A percentile compares a stretch with the other conserved stretches of the same genome.
Evolutionary conservation across 1,140 invertebrate genomes (phyloP).

Genomic region (Megathymus violae): DNA sequence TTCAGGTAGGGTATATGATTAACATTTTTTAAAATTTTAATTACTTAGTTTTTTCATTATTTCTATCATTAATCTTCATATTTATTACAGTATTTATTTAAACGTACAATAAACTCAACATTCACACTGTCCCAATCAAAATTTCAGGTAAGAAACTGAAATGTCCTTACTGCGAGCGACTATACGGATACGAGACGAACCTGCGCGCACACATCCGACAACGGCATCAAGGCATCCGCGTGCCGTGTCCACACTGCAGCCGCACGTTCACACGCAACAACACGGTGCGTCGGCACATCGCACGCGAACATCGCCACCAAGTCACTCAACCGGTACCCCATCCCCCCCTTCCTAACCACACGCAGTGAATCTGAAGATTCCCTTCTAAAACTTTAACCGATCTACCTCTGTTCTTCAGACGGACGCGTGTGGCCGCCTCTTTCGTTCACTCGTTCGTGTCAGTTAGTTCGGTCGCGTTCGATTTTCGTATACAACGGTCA

Average conservation of each 20-base stretch:
- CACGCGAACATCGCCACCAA: slow-evolving; percentile 92
- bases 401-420: slow-evolving; percentile 70
- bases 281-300: slow-evolving; percentile 94
- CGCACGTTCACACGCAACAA: slow-evolving; percentile 96
- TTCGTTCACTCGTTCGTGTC: slow-evolving; percentile 8
- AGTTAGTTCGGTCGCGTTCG: slow-evolving; percentile 17
- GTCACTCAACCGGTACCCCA: slow-evolving; percentile 87
- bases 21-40: too few species aligned
- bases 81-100: too few species aligned
- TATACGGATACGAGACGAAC: slow-evolving; percentile 97
- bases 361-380: slow-evolving; percentile 77
- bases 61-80: too few species aligned
- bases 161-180: slow-evolving; percentile 94
- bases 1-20: too few species aligned
- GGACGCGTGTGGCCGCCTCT: slow-evolving; percentile 45
- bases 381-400: slow-evolving; percentile 54
- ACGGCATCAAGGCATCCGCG: slow-evolving; percentile 94
- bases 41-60: too few species aligned
- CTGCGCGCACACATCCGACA: slow-evolving; percentile 94
- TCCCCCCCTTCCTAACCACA: slow-evolving; percentile 83
- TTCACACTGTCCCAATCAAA: slow-evolving; percentile 6
- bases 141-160: slow-evolving; percentile 93
- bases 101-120: too few species aligned
- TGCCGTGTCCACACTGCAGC: slow-evolving; percentile 93
- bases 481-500: slow-evolving; percentile 30